A percentile compares a stretch with the other conserved stretches of the same genome.
phyloP scores from a whole-genome alignment of 2,888 invertebrate genomes.

The Eurytoma adleriae region DNA sequence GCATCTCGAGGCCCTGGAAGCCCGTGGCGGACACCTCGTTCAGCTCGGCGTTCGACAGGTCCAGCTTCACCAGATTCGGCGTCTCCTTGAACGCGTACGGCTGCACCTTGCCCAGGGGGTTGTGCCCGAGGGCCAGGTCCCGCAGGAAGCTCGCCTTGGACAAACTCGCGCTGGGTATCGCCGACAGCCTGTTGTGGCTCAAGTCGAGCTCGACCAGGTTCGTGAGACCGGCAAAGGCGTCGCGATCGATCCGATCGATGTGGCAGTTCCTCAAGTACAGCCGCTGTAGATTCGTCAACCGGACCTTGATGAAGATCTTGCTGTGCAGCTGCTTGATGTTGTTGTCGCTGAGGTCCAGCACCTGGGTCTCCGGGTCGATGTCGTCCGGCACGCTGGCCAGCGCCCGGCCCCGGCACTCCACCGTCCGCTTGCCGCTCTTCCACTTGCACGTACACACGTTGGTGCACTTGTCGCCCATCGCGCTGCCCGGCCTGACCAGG shows the following conservation, averaged over 20 bases:
- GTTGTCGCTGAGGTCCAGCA: slow-evolving; percentile 92
- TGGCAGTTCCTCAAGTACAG: slow-evolving; percentile 90
- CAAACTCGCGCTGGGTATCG: slow-evolving; percentile 88
- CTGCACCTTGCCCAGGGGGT: slow-evolving; percentile 89
- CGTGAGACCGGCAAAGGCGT: slow-evolving; percentile 90
- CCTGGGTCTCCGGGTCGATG: slow-evolving; percentile 93
- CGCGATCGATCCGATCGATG: slow-evolving; percentile 90
- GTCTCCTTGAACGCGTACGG: slow-evolving; percentile 85
- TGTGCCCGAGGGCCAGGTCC: slow-evolving; percentile 87
- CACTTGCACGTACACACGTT: slow-evolving; percentile 90
- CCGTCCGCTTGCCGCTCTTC: slow-evolving; percentile 95
- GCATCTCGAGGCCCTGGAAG: slow-evolving; percentile 85
- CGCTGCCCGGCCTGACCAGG: slow-evolving; percentile 62
- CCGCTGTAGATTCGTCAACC: slow-evolving; percentile 90
- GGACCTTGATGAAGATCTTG: slow-evolving; percentile 88
- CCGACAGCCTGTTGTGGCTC: slow-evolving; percentile 88
- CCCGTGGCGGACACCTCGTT: slow-evolving; percentile 86
- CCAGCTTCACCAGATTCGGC: slow-evolving; percentile 87
- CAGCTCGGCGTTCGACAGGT: slow-evolving; percentile 89
- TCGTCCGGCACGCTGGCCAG: slow-evolving; percentile 91
- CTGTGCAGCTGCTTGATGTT: slow-evolving; percentile 89
- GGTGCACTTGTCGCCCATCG: slow-evolving; percentile 71
- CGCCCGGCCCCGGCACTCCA: slow-evolving; percentile 90
- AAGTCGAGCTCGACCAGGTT: slow-evolving; percentile 94
- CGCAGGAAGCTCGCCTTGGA: slow-evolving; percentile 88